These are phyloP conservation scores for Actinia equina DNA, from an alignment of 64 coral and sea anemone species.

Conservation along the genomic window DNA sequence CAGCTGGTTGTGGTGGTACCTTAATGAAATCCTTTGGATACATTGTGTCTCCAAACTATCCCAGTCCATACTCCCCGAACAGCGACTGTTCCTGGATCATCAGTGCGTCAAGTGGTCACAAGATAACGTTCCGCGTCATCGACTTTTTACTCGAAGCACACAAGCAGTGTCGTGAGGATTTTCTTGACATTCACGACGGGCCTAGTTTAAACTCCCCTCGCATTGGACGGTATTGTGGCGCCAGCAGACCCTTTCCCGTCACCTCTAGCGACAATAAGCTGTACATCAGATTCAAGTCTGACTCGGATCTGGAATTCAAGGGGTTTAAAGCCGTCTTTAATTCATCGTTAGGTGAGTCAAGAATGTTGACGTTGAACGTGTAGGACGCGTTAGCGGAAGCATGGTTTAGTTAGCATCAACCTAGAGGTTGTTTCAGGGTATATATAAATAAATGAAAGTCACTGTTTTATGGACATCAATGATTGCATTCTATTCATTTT, in stretches of 20 bases:
- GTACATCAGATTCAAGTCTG: constrained; percentile 22
- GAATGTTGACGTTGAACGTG: neutral
- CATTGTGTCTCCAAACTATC: constrained; percentile 30
- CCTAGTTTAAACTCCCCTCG: constrained; percentile 5
- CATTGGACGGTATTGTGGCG: constrained; percentile 30
- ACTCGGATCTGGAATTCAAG: constrained; percentile 17
- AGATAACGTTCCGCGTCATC: constrained; percentile 19
- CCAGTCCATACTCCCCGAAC: constrained; percentile 28
- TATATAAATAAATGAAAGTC: too few relatives aligned
- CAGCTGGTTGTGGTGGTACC: constrained; percentile 23
- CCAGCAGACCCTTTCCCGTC: constrained; percentile 7
- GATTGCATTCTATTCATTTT: neutral
- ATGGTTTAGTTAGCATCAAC: too few relatives aligned
- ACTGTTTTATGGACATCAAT: neutral
- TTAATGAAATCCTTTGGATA: constrained; percentile 23
- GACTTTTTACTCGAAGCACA: constrained; percentile 27
- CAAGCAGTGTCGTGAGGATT: constrained; percentile 14
- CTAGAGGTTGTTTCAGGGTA: too few relatives aligned
- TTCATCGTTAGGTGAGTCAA: constrained; percentile 32
- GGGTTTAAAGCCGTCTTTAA: constrained; percentile 43
- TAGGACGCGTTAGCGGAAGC: neutral
- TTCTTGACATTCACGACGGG: constrained; percentile 24
- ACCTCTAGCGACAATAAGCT: constrained; percentile 20
- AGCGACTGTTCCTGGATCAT: constrained; percentile 41
- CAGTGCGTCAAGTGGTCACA: constrained; percentile 24